Percentiles rank a stretch among this genome's conserved stretches.
Conservation (phyloP, 2,888 invertebrate genomes). For the Lydus trimaculatus region DNA sequence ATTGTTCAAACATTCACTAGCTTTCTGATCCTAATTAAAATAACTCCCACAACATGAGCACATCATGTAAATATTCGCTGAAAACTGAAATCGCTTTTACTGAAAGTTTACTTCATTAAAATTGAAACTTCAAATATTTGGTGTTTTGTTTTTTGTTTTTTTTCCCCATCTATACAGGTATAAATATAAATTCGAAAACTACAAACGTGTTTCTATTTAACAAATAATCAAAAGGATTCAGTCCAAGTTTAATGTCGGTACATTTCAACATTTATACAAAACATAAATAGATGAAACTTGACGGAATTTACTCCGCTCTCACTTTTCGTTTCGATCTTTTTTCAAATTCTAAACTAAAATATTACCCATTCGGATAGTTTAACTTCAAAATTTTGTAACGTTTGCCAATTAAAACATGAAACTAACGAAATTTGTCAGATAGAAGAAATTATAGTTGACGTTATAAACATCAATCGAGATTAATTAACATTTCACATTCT, state of each 20-base stretch:
- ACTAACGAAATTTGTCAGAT: not conserved
- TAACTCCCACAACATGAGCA: constrained; percentile 36
- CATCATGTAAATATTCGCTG: constrained; percentile 20
- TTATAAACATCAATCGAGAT: not conserved
- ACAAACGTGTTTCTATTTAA: constrained; percentile 41
- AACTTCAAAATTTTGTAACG: not conserved
- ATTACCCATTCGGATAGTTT: not conserved
- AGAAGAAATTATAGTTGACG: not conserved
- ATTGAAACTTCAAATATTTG: not conserved
- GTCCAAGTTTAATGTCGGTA: constrained; percentile 16
- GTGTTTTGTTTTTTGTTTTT: not conserved
- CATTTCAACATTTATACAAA: constrained; percentile 14
- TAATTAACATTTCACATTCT: not conserved
- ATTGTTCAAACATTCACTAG: constrained; percentile 8
- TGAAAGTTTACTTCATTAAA: constrained; percentile 30
- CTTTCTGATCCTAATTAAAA: constrained; percentile 39
- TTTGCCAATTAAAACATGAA: constrained; percentile 3
- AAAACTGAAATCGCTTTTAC: constrained; percentile 29
- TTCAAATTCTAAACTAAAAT: not conserved
- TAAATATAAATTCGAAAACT: not conserved
- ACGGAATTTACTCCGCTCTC: not conserved
- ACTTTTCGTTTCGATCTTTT: not conserved
- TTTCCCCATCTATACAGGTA: not conserved
- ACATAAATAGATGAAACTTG: constrained; percentile 19
- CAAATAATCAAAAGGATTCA: constrained; percentile 36